These are phyloP conservation scores for Triplophysa tibetana DNA, from an alignment of 2,113 vertebrate genomes.

Conservation along the genomic window DNA sequence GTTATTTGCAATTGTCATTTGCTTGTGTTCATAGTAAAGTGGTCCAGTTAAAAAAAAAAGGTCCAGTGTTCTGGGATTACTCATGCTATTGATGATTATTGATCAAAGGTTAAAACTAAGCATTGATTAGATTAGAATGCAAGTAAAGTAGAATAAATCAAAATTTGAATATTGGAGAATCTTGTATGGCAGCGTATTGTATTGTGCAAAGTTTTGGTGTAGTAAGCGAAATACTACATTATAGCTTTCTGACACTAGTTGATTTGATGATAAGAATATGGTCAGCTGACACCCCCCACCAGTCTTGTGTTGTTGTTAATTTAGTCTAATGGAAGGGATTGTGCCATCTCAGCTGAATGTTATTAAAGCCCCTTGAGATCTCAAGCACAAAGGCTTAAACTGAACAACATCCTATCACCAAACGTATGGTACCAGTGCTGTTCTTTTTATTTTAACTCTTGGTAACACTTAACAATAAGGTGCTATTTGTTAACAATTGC, in stretches of 20 bases:
- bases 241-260: not conserved
- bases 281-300: constrained; percentile 17
- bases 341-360: constrained; percentile 43
- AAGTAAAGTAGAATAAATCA: not conserved
- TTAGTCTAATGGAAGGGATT: constrained; percentile 52
- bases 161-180: not conserved
- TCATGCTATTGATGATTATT: constrained; percentile 19
- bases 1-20: not conserved
- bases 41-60: not conserved
- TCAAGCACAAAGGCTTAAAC: constrained; percentile 17
- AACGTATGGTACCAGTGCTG: not conserved
- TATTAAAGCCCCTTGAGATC: constrained; percentile 31
- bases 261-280: constrained; percentile 34
- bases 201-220: not conserved
- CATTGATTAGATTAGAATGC: not conserved
- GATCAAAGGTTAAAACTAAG: not conserved
- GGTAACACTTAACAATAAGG: no score
- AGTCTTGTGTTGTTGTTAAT: constrained; percentile 37
- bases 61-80: not conserved
- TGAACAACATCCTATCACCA: not conserved
- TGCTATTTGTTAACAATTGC: no score
- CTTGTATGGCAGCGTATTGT: not conserved
- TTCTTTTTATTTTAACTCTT: not conserved
- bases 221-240: not conserved
- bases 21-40: not conserved